These are phyloP conservation scores for Epistrophella euchroma DNA, from an alignment of 2,888 invertebrate genomes.

Conservation along the genomic window DNA sequence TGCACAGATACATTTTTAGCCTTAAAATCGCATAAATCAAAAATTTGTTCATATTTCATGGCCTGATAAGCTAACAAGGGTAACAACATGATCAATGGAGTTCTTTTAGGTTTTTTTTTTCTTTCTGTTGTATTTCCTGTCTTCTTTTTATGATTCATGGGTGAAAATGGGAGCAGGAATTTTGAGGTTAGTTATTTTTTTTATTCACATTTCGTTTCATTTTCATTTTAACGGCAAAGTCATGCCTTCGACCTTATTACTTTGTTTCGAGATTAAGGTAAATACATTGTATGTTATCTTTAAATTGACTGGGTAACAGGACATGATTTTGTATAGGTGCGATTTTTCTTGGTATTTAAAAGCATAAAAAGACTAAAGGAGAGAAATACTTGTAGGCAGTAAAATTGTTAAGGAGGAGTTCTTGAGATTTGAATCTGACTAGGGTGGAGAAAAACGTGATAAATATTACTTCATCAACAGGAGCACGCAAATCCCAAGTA, in stretches of 20 bases:
- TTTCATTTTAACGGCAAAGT: slow-evolving; percentile 12
- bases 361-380: background rate
- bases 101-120: slow-evolving; percentile 21
- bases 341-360: background rate
- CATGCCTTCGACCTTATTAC: slow-evolving; percentile 46
- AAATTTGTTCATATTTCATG: slow-evolving; percentile 75
- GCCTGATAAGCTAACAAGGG: slow-evolving; percentile 75
- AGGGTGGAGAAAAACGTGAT: background rate
- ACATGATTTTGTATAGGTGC: background rate
- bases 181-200: slow-evolving; percentile 22
- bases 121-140: slow-evolving; percentile 34
- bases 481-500: background rate
- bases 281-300: slow-evolving; percentile 4
- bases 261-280: slow-evolving; percentile 17
- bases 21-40: slow-evolving; percentile 70
- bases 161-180: slow-evolving; percentile 56
- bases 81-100: slow-evolving; percentile 76
- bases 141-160: slow-evolving; percentile 44
- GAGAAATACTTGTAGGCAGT: background rate
- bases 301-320: background rate
- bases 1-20: slow-evolving; percentile 35
- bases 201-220: background rate
- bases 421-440: background rate
- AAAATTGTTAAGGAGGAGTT: background rate
- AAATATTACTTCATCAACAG: background rate